A percentile compares a stretch with the other conserved stretches of the same genome.
phyloP scores from a whole-genome alignment of 2,113 vertebrate species.

The Alaudala cheleensis region DNA sequence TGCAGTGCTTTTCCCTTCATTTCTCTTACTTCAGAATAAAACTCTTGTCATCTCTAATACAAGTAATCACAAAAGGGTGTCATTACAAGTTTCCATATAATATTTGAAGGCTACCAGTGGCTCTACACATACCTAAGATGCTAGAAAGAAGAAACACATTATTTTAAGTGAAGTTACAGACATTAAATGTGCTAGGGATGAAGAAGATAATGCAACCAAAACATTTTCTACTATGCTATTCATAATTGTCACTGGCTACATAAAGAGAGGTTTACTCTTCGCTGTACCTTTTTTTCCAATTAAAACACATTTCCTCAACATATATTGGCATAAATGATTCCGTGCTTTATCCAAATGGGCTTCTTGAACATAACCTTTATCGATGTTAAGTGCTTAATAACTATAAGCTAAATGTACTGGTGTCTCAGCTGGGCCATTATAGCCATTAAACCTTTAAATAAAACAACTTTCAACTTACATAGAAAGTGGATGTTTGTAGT shows the following conservation, averaged over 20 bases:
- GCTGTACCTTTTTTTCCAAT: constrained; percentile 25
- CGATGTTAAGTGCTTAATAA: constrained; percentile 45
- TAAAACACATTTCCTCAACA: constrained; percentile 12
- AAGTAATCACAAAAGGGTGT: not conserved
- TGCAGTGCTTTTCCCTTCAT: not conserved
- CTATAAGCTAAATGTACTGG: constrained; percentile 1
- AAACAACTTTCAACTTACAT: constrained; percentile 39
- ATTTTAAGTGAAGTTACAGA: not conserved
- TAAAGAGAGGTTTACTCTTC: constrained; percentile 12
- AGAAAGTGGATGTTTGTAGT: not conserved
- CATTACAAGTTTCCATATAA: not conserved
- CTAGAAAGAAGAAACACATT: not conserved
- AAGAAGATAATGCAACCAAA: not conserved
- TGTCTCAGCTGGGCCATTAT: constrained; percentile 54
- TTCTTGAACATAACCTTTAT: constrained; percentile 41
- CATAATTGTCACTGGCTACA: not conserved
- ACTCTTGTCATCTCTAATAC: not conserved
- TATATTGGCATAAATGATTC: not conserved
- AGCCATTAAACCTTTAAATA: constrained; percentile 62
- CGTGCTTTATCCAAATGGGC: constrained; percentile 43
- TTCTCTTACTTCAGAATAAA: not conserved
- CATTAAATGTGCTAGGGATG: not conserved
- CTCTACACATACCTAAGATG: not conserved
- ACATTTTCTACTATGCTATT: not conserved
- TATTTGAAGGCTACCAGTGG: not conserved